Evolutionary conservation across 2,797 vertebrate species (phyloP).

Genomic region (Philypnodon macrostomus): DNA sequence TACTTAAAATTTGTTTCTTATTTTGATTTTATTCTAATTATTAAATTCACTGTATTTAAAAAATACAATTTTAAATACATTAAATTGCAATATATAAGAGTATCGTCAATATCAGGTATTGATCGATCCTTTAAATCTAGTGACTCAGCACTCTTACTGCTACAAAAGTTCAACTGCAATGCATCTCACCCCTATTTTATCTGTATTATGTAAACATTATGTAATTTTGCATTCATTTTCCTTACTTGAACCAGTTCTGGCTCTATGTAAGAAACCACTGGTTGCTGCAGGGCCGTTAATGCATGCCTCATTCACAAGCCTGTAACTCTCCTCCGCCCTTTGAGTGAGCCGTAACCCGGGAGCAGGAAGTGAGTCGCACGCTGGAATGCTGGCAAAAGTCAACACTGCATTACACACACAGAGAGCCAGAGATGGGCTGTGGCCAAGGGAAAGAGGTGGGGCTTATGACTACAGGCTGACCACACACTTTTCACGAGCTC

Average conservation of each 20-base stretch:
- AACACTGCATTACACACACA: slow-evolving; percentile 32
- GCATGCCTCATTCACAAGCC: slow-evolving; percentile 9
- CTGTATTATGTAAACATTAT: slow-evolving; percentile 2
- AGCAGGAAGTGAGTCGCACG: slow-evolving; percentile 71
- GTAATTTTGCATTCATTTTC: background rate
- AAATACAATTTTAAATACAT: too few relatives aligned
- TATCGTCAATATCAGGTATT: too few relatives aligned
- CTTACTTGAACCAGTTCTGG: background rate
- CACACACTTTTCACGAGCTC: slow-evolving; percentile 34
- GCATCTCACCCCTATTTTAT: background rate
- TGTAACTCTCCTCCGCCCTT: slow-evolving; percentile 28
- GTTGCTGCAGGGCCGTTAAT: background rate
- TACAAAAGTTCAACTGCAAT: too few relatives aligned
- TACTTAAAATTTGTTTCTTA: too few relatives aligned
- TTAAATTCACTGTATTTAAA: too few relatives aligned
- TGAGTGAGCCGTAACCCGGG: slow-evolving; percentile 33
- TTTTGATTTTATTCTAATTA: too few relatives aligned
- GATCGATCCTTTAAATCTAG: too few relatives aligned
- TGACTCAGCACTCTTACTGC: too few relatives aligned
- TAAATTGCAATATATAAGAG: too few relatives aligned
- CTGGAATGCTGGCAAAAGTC: slow-evolving; percentile 68
- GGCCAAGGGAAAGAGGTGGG: slow-evolving; percentile 34
- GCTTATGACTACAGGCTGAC: slow-evolving; percentile 45
- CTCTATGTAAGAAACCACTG: background rate
- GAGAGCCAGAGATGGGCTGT: slow-evolving; percentile 25